Percentiles rank a stretch among this genome's conserved stretches.
Conservation (phyloP, 2,797 vertebrate species). For the Trematomus bernacchii region DNA sequence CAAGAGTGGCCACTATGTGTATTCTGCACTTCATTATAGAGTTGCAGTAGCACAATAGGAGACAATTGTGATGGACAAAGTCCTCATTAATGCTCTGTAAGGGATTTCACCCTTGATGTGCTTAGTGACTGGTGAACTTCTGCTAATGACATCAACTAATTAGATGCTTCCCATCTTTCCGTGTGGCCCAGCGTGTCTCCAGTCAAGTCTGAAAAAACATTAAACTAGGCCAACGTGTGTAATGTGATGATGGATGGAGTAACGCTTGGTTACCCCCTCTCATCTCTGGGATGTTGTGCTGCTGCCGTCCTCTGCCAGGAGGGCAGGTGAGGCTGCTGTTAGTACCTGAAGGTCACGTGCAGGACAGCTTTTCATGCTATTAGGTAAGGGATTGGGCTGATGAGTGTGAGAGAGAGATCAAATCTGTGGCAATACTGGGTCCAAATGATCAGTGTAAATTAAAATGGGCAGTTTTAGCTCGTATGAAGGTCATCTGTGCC, state of each 20-base stretch:
- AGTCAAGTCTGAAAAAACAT: conserved; percentile 78
- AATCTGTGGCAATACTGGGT: conserved; percentile 42
- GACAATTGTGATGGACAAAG: conserved; percentile 59
- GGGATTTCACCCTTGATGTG: conserved; percentile 73
- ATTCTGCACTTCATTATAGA: conserved; percentile 36
- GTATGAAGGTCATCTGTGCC: conserved; percentile 54
- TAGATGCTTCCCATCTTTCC: conserved; percentile 73
- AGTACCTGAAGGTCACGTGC: conserved; percentile 66
- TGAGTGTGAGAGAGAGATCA: conserved; percentile 58
- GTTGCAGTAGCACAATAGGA: conserved; percentile 34
- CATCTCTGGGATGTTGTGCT: conserved; percentile 53
- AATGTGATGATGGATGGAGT: conserved; percentile 82
- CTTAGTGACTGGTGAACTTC: conserved; percentile 72
- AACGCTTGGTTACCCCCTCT: conserved; percentile 53
- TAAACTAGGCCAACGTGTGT: conserved; percentile 77
- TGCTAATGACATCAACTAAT: conserved; percentile 76
- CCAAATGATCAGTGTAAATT: conserved; percentile 58
- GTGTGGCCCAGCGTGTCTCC: conserved; percentile 70
- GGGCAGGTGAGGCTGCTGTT: conserved; percentile 61
- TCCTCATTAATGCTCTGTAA: conserved; percentile 66
- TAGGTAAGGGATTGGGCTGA: conserved; percentile 40
- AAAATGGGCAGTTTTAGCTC: conserved; percentile 19
- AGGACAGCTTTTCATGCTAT: conserved; percentile 37
- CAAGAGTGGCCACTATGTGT: not conserved
- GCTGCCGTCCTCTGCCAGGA: conserved; percentile 56